Evolutionary conservation across 1,140 invertebrate species (phyloP), one percentile per base, ranked within the genome.

Genomic region (Lutraria rhynchaena): DNA sequence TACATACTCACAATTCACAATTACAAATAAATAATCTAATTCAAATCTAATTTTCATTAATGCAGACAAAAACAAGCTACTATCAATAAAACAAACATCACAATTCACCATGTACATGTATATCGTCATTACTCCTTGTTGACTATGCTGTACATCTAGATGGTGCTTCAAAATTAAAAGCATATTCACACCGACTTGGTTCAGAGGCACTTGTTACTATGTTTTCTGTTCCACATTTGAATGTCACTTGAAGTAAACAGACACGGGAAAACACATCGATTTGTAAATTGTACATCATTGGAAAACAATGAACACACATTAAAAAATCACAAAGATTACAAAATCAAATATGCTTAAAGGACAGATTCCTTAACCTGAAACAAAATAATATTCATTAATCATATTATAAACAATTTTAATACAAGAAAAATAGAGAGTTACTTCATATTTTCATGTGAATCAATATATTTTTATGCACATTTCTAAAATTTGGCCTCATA

Each of bases 151-250:
- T 81, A 91, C 99, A 99, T 22, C 96, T 95, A 3, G 97, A 96
- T 19, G 99, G 98, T 0, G 98, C 98, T 69, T 93, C 93, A 87
- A 99, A 97, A 76, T 96, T 95, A 93, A 98, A 97, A 51, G 95
- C 94, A 91, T 99, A 99, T 94, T 99, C 98, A 94, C 99, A 99
- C 73, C 98, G 95, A 92, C 95, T 98, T 13, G 99, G 98, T 93
- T 99, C 99, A 31, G 95, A 94, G 0, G 98, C 98, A 24, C 95
- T 94, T 0, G 94, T 93, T 0, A 99, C 87, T 92, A 95, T 95
- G 84, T 96, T 96, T 90, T 98, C 96, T 73, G 95, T 93, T 1
- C 98, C 98, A 94, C 99, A 99, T 24, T 91, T 93, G 3, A 99
- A 91, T 83, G 94, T 93, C 4, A 99, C 96, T 85, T 95, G 85